Base-by-base conservation (phyloP, 37 sponge, comb jelly and placozoan species). In the Lycopodina hypogea region DNA sequence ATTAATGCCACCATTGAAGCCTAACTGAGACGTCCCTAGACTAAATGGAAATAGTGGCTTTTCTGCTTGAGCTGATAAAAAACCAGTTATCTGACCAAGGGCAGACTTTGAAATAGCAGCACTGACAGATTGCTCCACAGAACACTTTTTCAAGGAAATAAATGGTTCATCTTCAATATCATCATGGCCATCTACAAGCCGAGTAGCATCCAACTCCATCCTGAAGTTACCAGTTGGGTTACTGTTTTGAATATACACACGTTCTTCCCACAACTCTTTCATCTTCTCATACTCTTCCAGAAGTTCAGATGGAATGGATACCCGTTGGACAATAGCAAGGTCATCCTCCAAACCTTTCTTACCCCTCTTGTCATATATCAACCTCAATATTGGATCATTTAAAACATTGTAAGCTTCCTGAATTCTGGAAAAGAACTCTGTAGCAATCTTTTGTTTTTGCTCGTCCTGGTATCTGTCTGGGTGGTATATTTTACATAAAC, bases 341-440 rank as follows among this genome's bases (percentile, higher is more conserved):
- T 92, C 93, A 22, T 71, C 52, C 55, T 84, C 82, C 53, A 99
- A 39, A 12, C 99, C 97, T 76, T 85, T 72, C 53, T 78, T 80
- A 23, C 99, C 99, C 58, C 87, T 81, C 30, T 74, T 71, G 64
- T 99, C 95, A 60, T 99, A 99, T 24, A 99, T 86, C 29, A 87
- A 74, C 28, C 95, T 88, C 56, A 66, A 80, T 19, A 86, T 63
- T 21, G 95, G 93, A 63, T 96, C 92, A 38, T 57, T 87, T 57
- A 99, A 79, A 7, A 99, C 88, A 0, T 75, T 86, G 72, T 99
- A 95, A 0, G 99, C 99, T 52, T 96, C 89, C 42, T 91, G 85
- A 36, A 96, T 78, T 33, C 75, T 72, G 41, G 65, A 70, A 69
- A 96, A 86, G 58, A 84, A 83, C 52, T 84, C 79, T 29, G 75